These are phyloP conservation scores for Pterostichus madidus DNA, from an alignment of 2,888 invertebrate genomes.

Conservation along the genomic window DNA sequence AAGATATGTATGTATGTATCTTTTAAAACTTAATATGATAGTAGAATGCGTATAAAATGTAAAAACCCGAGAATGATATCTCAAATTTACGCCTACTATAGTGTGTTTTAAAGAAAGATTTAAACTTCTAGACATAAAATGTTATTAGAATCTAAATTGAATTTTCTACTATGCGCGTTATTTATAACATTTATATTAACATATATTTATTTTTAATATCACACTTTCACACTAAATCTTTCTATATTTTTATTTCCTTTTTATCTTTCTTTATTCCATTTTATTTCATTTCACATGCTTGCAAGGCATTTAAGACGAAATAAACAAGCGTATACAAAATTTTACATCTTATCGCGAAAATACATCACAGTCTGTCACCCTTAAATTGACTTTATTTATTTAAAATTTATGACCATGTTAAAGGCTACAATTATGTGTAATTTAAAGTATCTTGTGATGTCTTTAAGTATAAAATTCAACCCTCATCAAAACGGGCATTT, in stretches of 20 bases:
- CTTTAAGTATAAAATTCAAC: slow-evolving; percentile 26
- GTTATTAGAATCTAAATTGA: no score
- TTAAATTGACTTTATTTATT: slow-evolving; percentile 33
- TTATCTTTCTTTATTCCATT: neutral
- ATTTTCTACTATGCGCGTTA: no score
- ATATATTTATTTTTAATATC: no score
- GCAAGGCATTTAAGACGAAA: neutral
- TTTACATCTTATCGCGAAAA: neutral
- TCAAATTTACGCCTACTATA: no score
- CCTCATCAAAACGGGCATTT: slow-evolving; percentile 26
- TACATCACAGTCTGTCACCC: slow-evolving; percentile 7
- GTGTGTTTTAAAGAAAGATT: no score
- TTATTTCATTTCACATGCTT: neutral
- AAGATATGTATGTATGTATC: no score
- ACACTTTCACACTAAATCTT: no score
- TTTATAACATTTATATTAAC: no score
- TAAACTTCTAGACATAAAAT: no score
- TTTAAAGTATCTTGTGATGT: slow-evolving; percentile 24
- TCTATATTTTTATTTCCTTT: neutral
- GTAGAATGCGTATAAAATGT: no score
- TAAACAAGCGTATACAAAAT: neutral
- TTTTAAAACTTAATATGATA: no score
- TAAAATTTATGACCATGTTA: slow-evolving; percentile 16
- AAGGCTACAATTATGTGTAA: slow-evolving; percentile 26
- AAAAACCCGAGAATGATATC: no score